Evolutionary conservation across 2,797 vertebrate genomes (phyloP), one percentile per base, ranked within the genome.

Genomic region (Sandelia bainsii): DNA sequence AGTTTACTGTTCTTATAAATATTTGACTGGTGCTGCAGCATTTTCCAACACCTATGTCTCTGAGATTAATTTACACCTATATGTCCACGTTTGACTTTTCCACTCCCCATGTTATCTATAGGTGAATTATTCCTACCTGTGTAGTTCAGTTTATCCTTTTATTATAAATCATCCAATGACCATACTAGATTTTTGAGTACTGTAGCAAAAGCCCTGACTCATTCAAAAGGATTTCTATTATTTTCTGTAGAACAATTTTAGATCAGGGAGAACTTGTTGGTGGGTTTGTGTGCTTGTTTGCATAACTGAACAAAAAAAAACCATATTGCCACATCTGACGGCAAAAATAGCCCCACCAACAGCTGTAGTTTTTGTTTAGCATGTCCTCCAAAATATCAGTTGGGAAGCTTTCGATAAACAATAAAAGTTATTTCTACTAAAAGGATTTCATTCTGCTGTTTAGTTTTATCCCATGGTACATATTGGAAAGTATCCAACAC

Each of bases 21-120:
- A 66, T 64, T 72, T 63, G 37, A 48, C 39, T 44, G n/a, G 42
- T 22, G 32, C 56, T 57, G 64, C 53, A 29, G 53, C 20, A 9
- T 77, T 88, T 86, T 87, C 79, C 85, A 69, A n/a, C 19, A 5
- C 50, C 57, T 16, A 14, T 23, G 20, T 74, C 34, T 53, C 42
- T 72, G 27, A 32, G 76, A 65, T 57, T 1, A 72, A 44, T 45
- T 10, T 58, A 62, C 1, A 67, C 72, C 29, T 32, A 32, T 69
- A 79, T 17, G 8, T 66, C 45, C n/a, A 8, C 20, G 40, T 58
- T 58, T 61, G 40, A 62, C 16, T 65, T 69, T 82, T 82, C 62
- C 72, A 62, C 50, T 8, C 12, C 40, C 39, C 27, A 13, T 13
- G 10, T 62, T 37, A 51, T 51, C 48, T 1, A 22, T 3, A 48